Percentiles rank a stretch among this genome's conserved stretches.
Conservation (phyloP, 2,888 invertebrate species). For the Subacronicta megacephala region DNA sequence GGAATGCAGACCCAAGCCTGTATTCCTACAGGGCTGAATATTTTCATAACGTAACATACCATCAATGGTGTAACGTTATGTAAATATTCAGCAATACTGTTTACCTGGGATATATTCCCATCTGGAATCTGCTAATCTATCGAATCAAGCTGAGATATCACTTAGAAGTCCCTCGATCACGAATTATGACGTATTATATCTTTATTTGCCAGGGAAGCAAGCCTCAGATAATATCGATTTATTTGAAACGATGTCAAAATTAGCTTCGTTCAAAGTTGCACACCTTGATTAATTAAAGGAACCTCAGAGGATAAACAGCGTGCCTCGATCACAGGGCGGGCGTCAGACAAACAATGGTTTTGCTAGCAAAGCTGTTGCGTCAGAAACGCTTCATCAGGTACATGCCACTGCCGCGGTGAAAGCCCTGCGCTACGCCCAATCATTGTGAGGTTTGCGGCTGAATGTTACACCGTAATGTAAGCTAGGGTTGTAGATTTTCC, state of each 20-base stretch:
- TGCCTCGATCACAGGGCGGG: constrained; percentile 49
- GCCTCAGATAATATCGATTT: background rate
- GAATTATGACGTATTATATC: too few species aligned
- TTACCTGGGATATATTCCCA: too few species aligned
- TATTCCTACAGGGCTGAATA: too few species aligned
- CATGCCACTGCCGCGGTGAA: constrained; percentile 54
- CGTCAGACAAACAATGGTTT: constrained; percentile 74
- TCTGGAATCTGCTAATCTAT: too few species aligned
- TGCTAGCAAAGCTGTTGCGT: constrained; percentile 59
- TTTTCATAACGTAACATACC: too few species aligned
- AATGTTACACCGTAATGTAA: constrained; percentile 48
- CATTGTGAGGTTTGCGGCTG: constrained; percentile 57
- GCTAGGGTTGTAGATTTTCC: background rate
- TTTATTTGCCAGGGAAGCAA: too few species aligned
- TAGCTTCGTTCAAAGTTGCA: constrained; percentile 8
- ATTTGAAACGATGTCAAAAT: background rate
- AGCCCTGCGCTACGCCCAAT: constrained; percentile 65
- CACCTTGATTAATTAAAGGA: constrained; percentile 47
- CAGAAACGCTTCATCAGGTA: constrained; percentile 74
- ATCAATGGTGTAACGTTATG: too few species aligned
- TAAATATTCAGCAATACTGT: too few species aligned
- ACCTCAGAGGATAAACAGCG: constrained; percentile 35
- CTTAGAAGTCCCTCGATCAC: background rate
- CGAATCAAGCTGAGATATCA: too few species aligned
- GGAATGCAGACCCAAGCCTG: too few species aligned